Percentiles rank a stretch among this genome's conserved stretches.
phyloP scores from a whole-genome alignment of 2,888 invertebrate species.

The Lathronympha strigana region DNA sequence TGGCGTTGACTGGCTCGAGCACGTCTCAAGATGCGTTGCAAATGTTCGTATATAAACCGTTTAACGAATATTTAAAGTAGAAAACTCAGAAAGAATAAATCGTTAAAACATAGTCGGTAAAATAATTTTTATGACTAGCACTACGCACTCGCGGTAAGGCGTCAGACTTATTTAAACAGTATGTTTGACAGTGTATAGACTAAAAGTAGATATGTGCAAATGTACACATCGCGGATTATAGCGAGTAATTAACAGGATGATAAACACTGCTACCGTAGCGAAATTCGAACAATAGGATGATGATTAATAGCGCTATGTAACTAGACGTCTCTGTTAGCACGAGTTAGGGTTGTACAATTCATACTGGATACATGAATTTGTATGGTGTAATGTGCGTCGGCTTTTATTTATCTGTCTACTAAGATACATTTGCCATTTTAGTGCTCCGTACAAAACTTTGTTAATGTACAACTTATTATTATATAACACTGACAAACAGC shows the following conservation, averaged over 20 bases:
- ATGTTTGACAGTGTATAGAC: too few species aligned
- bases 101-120: too few species aligned
- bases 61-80: background rate
- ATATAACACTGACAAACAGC: too few species aligned
- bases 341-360: constrained; percentile 52
- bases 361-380: background rate
- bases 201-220: background rate
- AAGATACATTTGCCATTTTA: background rate
- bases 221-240: background rate
- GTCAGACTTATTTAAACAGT: too few species aligned
- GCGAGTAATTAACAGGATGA: constrained; percentile 26
- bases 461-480: background rate
- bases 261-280: constrained; percentile 53
- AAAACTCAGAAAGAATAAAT: too few species aligned
- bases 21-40: background rate
- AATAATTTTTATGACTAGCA: too few species aligned
- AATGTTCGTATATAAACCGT: background rate
- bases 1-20: background rate
- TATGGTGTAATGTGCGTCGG: background rate
- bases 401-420: background rate
- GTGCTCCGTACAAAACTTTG: too few species aligned
- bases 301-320: constrained; percentile 68
- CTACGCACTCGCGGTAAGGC: too few species aligned
- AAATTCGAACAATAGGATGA: constrained; percentile 70
- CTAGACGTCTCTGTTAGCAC: constrained; percentile 64